Evolutionary conservation across 2,888 invertebrate genomes (phyloP).

Genomic region (Scaptomyza reducta): DNA sequence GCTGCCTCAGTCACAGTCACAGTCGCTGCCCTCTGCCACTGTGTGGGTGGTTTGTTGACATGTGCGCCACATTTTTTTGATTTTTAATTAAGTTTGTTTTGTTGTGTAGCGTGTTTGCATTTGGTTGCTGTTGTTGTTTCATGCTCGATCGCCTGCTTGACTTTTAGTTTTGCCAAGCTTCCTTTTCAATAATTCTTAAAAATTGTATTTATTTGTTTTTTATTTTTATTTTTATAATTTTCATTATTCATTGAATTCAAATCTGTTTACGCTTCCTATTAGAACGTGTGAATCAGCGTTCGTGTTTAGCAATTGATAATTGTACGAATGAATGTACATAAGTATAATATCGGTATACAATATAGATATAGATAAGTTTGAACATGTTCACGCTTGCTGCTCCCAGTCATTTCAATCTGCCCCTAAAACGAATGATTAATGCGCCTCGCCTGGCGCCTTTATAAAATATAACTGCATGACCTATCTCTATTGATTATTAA

Average conservation of each 20-base stretch:
- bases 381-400: constrained; percentile 17
- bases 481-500: constrained; percentile 28
- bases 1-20: neutral
- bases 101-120: constrained; percentile 11
- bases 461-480: constrained; percentile 53
- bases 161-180: constrained; percentile 20
- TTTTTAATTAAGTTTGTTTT: constrained; percentile 62
- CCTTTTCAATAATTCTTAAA: constrained; percentile 41
- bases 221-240: neutral
- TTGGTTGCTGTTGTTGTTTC: constrained; percentile 4
- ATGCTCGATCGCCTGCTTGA: neutral
- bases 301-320: constrained; percentile 47
- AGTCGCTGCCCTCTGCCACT: constrained; percentile 13
- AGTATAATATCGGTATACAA: neutral
- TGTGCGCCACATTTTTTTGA: constrained; percentile 51
- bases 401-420: constrained; percentile 13
- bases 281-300: constrained; percentile 62
- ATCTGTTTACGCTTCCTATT: constrained; percentile 11
- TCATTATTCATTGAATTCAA: constrained; percentile 13
- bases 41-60: constrained; percentile 72
- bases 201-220: constrained; percentile 1
- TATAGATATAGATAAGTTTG: constrained; percentile 18
- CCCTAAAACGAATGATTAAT: constrained; percentile 40
- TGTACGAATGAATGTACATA: constrained; percentile 9
- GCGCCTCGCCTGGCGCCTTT: constrained; percentile 56